Evolutionary conservation across 2,888 invertebrate species (phyloP), one percentile per base, ranked within the genome.

Genomic region (Pseudococcus jackbeardsleyi): DNA sequence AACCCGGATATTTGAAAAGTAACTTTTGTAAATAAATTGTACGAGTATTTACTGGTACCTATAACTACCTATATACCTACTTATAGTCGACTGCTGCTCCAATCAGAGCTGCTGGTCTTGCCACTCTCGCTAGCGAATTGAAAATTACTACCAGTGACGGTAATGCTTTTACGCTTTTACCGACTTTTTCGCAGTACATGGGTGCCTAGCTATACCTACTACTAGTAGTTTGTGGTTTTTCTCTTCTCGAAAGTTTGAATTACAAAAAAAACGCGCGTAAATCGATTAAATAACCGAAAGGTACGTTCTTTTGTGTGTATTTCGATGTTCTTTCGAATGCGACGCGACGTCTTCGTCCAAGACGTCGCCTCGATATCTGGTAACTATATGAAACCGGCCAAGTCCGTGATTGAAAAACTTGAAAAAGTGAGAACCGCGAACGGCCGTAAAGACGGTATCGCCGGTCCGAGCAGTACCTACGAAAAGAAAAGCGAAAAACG

Each of bases 261-360:
- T 68, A 64, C 5, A 68, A 26, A 68, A 26, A 12, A 68, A 26
- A 12, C 68, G 4, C 64, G 68, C 26, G 22, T 68, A 68, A 68
- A 68, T 68, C 68, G 68, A 68, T 26, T 68, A 68, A 26, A 12
- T 68, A 68, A 64, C 22, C 64, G 17, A 64, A 64, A 64, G 64
- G 64, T 22, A 26, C 26, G 68, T 68, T 0, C 9, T 68, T 68
- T 68, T 68, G 68, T 26, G 68, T 11, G 22, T 8, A 8, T 15
- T 64, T 19, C 17, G 64, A 2, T 15, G 50, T 50, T 50, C 15
- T 50, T 4, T 50, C 15, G 11, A 4, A 50, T 0, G 50, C 50
- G 15, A 15, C 15, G 12, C 15, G 15, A 50, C 50, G 26, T 3
- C n/a, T 39, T 39, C 5, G 39, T 39, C 39, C n/a, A n/a, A n/a